Evolutionary conservation across 1,140 invertebrate genomes (phyloP), one percentile per base, ranked within the genome.

Genomic region (Calosoma granatense): DNA sequence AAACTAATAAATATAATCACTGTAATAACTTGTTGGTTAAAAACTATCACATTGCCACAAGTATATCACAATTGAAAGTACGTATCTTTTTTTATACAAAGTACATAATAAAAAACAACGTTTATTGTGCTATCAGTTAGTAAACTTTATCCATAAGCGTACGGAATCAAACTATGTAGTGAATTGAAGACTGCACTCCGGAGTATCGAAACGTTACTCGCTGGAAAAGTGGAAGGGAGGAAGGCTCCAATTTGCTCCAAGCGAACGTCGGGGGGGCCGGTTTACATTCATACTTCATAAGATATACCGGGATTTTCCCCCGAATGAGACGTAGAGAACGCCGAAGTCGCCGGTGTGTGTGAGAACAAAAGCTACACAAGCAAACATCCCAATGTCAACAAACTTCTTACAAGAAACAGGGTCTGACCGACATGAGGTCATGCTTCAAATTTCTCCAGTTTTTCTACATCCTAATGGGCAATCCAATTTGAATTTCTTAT

Each of bases 291-390:
- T 17, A 47, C 26, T n/a, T 36, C 17, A 9, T 12, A 17, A 47
- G 41, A 47, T 47, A 47, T 17, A 11, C 17, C 17, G 41, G 41
- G 41, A 47, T 47, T 47, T 47, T 47, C 41, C n/a, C 41, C 41
- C 15, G 6, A 47, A 47, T 47, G 17, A 6, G 6, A 47, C 17
- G 17, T 12, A 36, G 6, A 36, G n/a, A 36, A 36, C 26, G n/a
- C n/a, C 6, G 26, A 36, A 36, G 26, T 36, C n/a, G 26, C 26
- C n/a, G 26, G n/a, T n/a, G n/a, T n/a, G n/a, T n/a, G n/a, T n/a
- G n/a, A n/a, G n/a, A n/a, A n/a, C n/a, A n/a, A n/a, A n/a, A n/a
- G n/a, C n/a, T n/a, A n/a, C n/a, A n/a, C n/a, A n/a, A n/a, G n/a
- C n/a, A n/a, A n/a, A n/a, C n/a, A n/a, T n/a, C n/a, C n/a, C n/a